Evolutionary conservation across 2,797 vertebrate species (phyloP).

Genomic region (Rhyacichthys aspro): DNA sequence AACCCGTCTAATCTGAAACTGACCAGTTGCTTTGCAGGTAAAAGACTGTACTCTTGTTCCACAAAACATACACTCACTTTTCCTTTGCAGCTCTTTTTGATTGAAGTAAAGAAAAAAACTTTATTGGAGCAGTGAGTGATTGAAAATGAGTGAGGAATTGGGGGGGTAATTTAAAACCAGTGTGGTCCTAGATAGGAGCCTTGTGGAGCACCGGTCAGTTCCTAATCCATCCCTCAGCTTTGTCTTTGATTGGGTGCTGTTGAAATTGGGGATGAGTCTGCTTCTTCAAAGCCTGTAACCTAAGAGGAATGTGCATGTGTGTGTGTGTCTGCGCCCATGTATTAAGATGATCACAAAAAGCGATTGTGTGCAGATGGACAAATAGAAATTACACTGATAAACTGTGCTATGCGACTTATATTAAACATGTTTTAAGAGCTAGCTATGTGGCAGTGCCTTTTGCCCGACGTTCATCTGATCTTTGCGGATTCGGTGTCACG

Average conservation of each 20-base stretch:
- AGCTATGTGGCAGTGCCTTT: constrained; percentile 22
- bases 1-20: constrained; percentile 17
- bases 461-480: constrained; percentile 18
- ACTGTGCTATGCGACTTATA: constrained; percentile 33
- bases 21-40: constrained; percentile 24
- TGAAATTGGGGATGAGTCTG: constrained; percentile 84
- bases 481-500: constrained; percentile 18
- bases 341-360: constrained; percentile 65
- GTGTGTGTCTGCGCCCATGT: constrained; percentile 30
- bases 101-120: constrained; percentile 57
- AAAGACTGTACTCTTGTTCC: constrained; percentile 30
- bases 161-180: constrained; percentile 75
- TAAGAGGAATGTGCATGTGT: constrained; percentile 63
- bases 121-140: constrained; percentile 77
- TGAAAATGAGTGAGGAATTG: constrained; percentile 65
- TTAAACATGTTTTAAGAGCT: constrained; percentile 10
- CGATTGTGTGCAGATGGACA: constrained; percentile 60
- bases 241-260: constrained; percentile 82
- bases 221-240: constrained; percentile 77
- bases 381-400: constrained; percentile 53
- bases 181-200: constrained; percentile 74
- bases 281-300: constrained; percentile 79
- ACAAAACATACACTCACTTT: constrained; percentile 51
- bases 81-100: constrained; percentile 60
- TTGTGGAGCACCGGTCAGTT: constrained; percentile 66